A percentile compares a stretch with the other conserved stretches of the same genome.
Conservation (phyloP, 2,797 vertebrate genomes). For the Nyctalus aviator region DNA sequence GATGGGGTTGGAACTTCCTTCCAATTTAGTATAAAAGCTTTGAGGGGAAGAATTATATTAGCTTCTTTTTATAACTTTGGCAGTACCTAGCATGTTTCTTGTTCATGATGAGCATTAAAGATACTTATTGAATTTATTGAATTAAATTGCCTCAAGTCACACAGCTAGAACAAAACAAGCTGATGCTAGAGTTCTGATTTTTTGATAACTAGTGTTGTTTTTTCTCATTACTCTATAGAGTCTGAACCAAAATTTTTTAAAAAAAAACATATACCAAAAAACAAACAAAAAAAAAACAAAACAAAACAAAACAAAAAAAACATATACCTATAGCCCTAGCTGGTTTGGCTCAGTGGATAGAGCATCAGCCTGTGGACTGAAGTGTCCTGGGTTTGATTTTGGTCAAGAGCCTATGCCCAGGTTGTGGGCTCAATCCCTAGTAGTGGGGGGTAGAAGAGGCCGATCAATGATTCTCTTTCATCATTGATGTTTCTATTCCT, state of each 20-base stretch:
- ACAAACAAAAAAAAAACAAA: no score
- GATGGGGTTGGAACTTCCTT: neutral
- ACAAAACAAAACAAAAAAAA: no score
- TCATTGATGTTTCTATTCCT: no score
- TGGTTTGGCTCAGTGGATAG: no score
- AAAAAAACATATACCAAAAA: no score
- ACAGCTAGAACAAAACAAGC: neutral
- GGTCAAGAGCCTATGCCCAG: no score
- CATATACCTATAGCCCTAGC: no score
- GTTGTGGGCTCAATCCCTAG: no score
- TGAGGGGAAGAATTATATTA: neutral
- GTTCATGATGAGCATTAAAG: neutral
- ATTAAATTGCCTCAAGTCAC: conserved; percentile 33
- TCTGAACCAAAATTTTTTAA: neutral
- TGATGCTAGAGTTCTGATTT: neutral
- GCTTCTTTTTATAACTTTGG: neutral
- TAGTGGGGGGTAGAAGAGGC: no score
- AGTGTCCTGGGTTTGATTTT: no score
- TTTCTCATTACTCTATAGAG: neutral
- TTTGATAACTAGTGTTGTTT: neutral
- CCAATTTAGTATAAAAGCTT: neutral
- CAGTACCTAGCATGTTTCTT: neutral
- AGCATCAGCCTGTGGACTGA: no score
- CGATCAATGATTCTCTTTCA: no score
- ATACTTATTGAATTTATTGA: neutral